phyloP scores from a whole-genome alignment of 2,113 vertebrate species.

The Clinocottus analis region DNA sequence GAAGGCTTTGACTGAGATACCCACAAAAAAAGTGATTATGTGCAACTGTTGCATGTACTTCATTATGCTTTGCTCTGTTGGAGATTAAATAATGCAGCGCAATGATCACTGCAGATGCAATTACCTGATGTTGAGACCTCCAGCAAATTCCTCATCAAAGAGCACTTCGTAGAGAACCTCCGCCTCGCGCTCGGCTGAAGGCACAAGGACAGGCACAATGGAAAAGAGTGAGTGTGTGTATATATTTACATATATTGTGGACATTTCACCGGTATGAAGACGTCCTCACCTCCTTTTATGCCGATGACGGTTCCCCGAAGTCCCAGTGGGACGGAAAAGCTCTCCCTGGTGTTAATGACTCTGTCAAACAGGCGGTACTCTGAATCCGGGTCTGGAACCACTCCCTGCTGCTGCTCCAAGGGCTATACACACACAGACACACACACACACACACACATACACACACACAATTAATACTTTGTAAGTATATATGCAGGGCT shows the following conservation, averaged over 20 bases:
- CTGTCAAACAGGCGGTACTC: constrained; percentile 95
- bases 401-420: constrained; percentile 93
- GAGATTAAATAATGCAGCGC: background rate
- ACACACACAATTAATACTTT: background rate
- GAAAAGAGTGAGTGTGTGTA: background rate
- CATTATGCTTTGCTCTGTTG: no score
- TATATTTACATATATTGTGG: background rate
- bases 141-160: constrained; percentile 97
- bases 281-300: constrained; percentile 93
- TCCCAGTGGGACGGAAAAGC: constrained; percentile 94
- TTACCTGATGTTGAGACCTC: constrained; percentile 95
- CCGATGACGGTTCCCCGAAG: constrained; percentile 95
- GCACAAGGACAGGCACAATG: background rate
- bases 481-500: background rate
- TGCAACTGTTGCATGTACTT: no score
- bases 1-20: no score
- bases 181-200: constrained; percentile 90
- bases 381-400: constrained; percentile 91
- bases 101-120: background rate
- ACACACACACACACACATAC: no score
- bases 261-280: background rate
- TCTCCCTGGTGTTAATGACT: constrained; percentile 95
- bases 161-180: constrained; percentile 97
- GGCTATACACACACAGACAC: constrained; percentile 85
- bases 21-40: no score